These are phyloP conservation scores for Drosophila ezoana DNA, from an alignment of 2,888 invertebrate genomes.

Conservation along the genomic window DNA sequence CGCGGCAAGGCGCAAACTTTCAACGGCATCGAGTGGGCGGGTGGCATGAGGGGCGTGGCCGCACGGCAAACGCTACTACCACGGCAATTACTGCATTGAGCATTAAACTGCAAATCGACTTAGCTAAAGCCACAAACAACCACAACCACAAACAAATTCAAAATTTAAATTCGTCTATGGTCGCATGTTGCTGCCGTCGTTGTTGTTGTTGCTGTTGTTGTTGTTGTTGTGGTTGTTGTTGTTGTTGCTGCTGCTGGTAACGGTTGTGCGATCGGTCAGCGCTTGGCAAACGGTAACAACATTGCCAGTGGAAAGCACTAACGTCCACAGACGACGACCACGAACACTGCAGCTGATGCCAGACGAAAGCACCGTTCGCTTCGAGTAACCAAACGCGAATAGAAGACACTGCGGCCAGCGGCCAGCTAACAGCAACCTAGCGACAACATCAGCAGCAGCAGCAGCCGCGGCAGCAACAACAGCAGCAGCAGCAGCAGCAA, in stretches of 20 bases:
- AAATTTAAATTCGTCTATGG: conserved; percentile 55
- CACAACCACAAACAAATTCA: conserved; percentile 38
- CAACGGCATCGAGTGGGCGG: conserved; percentile 44
- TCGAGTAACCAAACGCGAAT: conserved; percentile 84
- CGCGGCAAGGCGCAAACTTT: conserved; percentile 47
- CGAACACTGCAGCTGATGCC: conserved; percentile 32
- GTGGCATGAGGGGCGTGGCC: conserved; percentile 49
- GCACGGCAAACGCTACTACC: conserved; percentile 35
- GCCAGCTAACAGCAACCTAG: conserved; percentile 35
- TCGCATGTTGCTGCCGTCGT: conserved; percentile 49
- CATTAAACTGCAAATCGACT: conserved; percentile 37
- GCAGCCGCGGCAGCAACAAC: conserved; percentile 15
- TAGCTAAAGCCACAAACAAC: conserved; percentile 17
- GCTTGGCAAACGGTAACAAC: conserved; percentile 66
- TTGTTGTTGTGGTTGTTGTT: conserved; percentile 18
- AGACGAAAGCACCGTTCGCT: conserved; percentile 83
- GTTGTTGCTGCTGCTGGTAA: conserved; percentile 49
- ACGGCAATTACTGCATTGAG: conserved; percentile 55
- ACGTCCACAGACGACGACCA: conserved; percentile 22
- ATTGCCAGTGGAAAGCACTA: conserved; percentile 27
- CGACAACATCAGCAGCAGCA: conserved; percentile 27
- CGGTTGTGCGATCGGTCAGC: conserved; percentile 56
- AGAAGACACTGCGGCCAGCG: conserved; percentile 66
- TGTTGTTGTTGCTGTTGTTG: conserved; percentile 26
- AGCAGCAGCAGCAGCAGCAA: conserved; percentile 9